A percentile compares a stretch with the other conserved stretches of the same genome.
Conservation (phyloP, 2,888 invertebrate species). For the Nemotelus nigrinus region DNA sequence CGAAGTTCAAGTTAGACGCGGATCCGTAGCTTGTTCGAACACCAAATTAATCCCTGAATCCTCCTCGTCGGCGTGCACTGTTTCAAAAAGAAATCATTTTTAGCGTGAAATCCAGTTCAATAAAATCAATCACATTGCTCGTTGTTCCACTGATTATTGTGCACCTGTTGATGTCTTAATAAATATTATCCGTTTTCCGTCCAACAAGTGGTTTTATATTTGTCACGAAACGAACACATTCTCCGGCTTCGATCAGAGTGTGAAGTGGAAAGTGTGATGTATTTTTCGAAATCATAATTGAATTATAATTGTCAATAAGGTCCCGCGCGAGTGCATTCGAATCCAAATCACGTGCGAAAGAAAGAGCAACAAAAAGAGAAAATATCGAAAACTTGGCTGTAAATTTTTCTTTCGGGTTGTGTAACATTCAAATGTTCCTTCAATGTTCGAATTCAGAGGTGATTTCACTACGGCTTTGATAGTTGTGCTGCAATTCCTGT, state of each 20-base stretch:
- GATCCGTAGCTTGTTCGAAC: not conserved
- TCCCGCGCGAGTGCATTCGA: conserved; percentile 20
- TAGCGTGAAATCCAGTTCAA: too few species aligned
- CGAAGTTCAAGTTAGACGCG: conserved; percentile 12
- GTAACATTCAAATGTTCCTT: conserved; percentile 32
- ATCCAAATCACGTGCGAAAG: not conserved
- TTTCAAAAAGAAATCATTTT: not conserved
- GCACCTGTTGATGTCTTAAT: too few species aligned
- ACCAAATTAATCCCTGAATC: too few species aligned
- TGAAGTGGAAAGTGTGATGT: too few species aligned
- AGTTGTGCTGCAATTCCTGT: conserved; percentile 46
- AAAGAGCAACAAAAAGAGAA: not conserved
- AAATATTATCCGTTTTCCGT: too few species aligned
- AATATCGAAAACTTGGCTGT: not conserved
- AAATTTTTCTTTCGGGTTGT: not conserved
- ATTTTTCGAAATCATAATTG: conserved; percentile 23
- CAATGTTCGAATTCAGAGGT: conserved; percentile 41
- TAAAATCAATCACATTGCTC: too few species aligned
- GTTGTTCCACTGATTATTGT: too few species aligned
- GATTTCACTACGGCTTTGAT: conserved; percentile 47
- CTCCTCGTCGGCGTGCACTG: not conserved
- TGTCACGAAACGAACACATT: too few species aligned
- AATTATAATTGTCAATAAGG: conserved; percentile 27
- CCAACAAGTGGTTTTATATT: too few species aligned
- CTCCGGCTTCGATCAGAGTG: too few species aligned